These are phyloP conservation scores for Lamellibrachia columna DNA, from an alignment of 2,888 invertebrate species.

Conservation along the genomic window DNA sequence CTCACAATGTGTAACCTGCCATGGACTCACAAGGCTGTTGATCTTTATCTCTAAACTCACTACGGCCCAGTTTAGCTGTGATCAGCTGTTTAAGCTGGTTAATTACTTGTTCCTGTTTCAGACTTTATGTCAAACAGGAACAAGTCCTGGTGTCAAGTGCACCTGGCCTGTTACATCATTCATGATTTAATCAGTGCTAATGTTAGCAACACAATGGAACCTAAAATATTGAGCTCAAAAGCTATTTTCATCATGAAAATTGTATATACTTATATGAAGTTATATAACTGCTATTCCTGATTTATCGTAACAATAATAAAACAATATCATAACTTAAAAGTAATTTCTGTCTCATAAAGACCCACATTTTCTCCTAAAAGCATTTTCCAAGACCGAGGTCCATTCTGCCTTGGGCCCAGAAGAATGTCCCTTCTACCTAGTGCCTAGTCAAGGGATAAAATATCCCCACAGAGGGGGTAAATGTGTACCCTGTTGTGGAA, in stretches of 20 bases:
- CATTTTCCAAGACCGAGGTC: neutral
- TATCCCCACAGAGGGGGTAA: neutral
- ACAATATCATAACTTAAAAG: too few relatives aligned
- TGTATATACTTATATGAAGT: neutral
- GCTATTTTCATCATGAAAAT: neutral
- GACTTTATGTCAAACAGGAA: neutral
- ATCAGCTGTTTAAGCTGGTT: too few relatives aligned
- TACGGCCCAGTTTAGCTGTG: too few relatives aligned
- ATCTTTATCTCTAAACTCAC: too few relatives aligned
- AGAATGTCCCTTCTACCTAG: neutral
- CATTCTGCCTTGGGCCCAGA: neutral
- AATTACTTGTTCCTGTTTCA: too few relatives aligned
- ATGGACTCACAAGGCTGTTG: too few relatives aligned
- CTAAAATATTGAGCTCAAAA: neutral
- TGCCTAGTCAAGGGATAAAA: too few relatives aligned
- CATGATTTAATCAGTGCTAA: neutral
- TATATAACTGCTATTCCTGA: too few relatives aligned
- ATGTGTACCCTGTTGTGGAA: neutral
- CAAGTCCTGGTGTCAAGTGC: neutral
- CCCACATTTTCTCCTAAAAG: too few relatives aligned
- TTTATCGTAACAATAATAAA: too few relatives aligned
- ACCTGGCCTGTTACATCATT: neutral
- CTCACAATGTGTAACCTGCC: too few relatives aligned
- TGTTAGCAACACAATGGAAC: neutral
- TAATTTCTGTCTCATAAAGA: too few relatives aligned